Conservation (phyloP, 1,140 invertebrate genomes). For the Alviniconcha marisindica region DNA sequence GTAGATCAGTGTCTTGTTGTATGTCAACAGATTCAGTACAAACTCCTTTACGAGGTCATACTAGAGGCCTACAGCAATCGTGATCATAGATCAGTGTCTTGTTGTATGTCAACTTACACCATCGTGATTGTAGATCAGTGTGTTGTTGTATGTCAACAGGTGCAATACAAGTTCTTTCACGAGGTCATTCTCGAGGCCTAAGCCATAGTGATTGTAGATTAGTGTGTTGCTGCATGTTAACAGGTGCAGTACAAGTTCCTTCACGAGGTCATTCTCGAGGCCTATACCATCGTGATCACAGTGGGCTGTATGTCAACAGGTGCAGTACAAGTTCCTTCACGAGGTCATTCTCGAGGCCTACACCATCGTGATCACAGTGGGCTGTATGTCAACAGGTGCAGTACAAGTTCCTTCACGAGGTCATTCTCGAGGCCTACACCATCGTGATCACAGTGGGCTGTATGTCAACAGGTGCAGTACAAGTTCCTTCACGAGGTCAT, state of each 20-base stretch:
- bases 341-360: conserved; percentile 11
- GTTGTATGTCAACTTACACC: no score
- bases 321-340: conserved; percentile 1
- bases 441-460: no score
- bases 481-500: conserved; percentile 19
- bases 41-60: not conserved
- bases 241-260: not conserved
- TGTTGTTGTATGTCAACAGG: not conserved
- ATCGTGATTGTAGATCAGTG: no score
- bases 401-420: no score
- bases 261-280: not conserved
- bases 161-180: conserved; percentile 17
- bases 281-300: no score
- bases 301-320: not conserved
- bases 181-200: not conserved
- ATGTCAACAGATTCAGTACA: not conserved
- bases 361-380: no score
- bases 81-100: no score
- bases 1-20: no score
- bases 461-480: not conserved
- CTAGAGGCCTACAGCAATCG: no score
- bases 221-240: not conserved
- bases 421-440: no score
- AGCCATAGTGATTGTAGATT: not conserved
- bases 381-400: no score